phyloP scores from a whole-genome alignment of 2,113 vertebrate species.

The Clarias batrachus region DNA sequence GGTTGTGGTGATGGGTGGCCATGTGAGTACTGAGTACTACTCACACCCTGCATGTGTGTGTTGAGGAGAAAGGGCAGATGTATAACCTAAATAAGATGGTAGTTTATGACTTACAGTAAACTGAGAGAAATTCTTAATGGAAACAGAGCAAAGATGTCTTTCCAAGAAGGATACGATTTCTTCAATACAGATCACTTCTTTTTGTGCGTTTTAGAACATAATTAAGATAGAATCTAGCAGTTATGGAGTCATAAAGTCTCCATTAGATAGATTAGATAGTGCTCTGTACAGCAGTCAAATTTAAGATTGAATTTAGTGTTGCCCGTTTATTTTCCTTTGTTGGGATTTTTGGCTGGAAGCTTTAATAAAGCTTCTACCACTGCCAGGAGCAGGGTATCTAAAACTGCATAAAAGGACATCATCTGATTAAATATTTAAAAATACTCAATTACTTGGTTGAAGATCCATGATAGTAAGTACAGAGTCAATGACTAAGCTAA shows the following conservation, averaged over 20 bases:
- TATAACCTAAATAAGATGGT: background rate
- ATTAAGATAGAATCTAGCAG: slow-evolving; percentile 44
- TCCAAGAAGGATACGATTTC: background rate
- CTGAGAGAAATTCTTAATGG: background rate
- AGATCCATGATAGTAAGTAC: background rate
- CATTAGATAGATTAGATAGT: slow-evolving; percentile 6
- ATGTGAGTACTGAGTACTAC: background rate
- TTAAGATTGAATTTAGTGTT: background rate
- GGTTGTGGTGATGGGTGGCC: background rate
- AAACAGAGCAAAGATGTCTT: background rate
- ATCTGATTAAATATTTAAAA: slow-evolving; percentile 12
- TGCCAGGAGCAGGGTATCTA: background rate
- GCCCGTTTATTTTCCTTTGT: background rate
- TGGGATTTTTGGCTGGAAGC: slow-evolving; percentile 1
- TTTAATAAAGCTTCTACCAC: background rate
- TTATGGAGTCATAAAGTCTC: background rate
- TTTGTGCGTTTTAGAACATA: slow-evolving; percentile 37
- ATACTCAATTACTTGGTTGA: background rate
- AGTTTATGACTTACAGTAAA: background rate
- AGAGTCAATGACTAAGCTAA: background rate
- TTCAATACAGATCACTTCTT: slow-evolving; percentile 53
- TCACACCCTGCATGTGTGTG: background rate
- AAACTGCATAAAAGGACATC: background rate
- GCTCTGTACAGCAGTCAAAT: background rate
- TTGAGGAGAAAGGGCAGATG: background rate